Evolutionary conservation across 1,140 invertebrate species (phyloP).

Genomic region (Bombus confusus): DNA sequence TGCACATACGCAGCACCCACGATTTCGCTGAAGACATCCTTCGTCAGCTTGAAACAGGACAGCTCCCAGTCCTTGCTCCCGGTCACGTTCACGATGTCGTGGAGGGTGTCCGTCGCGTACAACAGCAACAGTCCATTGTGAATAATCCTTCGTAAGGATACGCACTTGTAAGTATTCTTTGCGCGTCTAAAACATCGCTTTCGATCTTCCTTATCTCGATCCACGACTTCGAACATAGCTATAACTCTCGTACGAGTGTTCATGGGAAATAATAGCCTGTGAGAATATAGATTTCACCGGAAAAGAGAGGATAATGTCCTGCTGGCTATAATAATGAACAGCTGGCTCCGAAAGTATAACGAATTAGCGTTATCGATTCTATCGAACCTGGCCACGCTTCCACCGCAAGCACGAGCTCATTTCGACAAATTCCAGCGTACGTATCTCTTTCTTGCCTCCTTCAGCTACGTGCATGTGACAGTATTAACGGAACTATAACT

Average conservation of each 20-base stretch:
- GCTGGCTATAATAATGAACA: conserved; percentile 35
- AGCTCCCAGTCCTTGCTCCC: conserved; percentile 76
- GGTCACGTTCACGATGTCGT: conserved; percentile 80
- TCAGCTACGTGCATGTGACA: too few species aligned
- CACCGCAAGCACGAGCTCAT: neutral
- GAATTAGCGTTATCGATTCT: conserved; percentile 48
- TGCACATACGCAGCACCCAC: conserved; percentile 81
- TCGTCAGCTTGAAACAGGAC: conserved; percentile 81
- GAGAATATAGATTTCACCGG: conserved; percentile 1
- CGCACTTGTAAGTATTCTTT: neutral
- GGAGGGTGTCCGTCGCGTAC: conserved; percentile 81
- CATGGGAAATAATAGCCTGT: neutral
- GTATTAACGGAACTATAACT: neutral
- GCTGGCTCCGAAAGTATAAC: conserved; percentile 37
- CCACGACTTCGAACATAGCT: neutral
- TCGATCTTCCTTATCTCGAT: neutral
- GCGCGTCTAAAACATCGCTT: neutral
- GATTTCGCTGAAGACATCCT: conserved; percentile 76
- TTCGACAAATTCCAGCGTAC: neutral
- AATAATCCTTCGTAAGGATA: conserved; percentile 74
- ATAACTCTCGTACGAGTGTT: neutral
- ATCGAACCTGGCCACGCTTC: neutral
- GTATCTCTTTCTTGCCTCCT: neutral
- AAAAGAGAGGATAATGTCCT: conserved; percentile 23
- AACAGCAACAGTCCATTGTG: conserved; percentile 82